These are phyloP conservation scores for Melanerpes aurifrons DNA, from an alignment of 2,113 vertebrate genomes.

Conservation along the genomic window DNA sequence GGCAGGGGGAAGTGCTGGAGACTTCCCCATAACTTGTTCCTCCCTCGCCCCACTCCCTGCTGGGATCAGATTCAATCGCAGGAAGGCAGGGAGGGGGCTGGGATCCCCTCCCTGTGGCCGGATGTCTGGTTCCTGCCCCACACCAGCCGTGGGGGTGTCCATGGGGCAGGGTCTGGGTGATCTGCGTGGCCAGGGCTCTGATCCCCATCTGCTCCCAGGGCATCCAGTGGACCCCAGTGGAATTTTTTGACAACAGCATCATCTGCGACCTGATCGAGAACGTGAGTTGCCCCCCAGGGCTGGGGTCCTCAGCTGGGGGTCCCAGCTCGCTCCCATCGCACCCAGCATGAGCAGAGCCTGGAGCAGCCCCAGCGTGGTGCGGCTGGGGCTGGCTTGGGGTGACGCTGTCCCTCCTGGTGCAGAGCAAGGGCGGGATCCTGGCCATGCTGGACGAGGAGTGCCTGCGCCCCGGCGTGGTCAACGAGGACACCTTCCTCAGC, in stretches of 20 bases:
- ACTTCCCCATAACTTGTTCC: fast-evolving
- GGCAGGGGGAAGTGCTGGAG: not conserved
- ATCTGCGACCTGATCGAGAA: constrained; percentile 84
- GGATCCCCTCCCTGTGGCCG: not conserved
- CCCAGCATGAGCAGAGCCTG: fast-evolving
- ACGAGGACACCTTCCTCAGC: constrained; percentile 77
- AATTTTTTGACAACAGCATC: constrained; percentile 81
- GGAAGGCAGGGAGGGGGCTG: constrained; percentile 9
- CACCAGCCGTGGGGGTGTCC: not conserved
- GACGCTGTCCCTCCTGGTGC: fast-evolving
- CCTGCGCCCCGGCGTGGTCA: constrained; percentile 78
- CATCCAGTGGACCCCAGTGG: constrained; percentile 77
- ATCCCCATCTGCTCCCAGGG: constrained; percentile 62
- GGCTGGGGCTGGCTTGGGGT: fast-evolving
- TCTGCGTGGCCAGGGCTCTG: fast-evolving
- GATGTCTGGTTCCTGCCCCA: constrained; percentile 20
- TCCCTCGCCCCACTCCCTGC: not conserved
- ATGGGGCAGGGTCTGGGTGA: fast-evolving
- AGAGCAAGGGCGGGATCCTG: constrained; percentile 78
- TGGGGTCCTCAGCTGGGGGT: fast-evolving
- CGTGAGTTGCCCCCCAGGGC: constrained; percentile 64
- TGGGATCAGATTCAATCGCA: constrained; percentile 35
- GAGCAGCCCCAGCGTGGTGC: fast-evolving
- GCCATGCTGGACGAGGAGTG: constrained; percentile 85
- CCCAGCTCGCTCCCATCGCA: fast-evolving